These are phyloP conservation scores for Lateolabrax maculatus DNA, from an alignment of 2,797 vertebrate species.

Conservation along the genomic window DNA sequence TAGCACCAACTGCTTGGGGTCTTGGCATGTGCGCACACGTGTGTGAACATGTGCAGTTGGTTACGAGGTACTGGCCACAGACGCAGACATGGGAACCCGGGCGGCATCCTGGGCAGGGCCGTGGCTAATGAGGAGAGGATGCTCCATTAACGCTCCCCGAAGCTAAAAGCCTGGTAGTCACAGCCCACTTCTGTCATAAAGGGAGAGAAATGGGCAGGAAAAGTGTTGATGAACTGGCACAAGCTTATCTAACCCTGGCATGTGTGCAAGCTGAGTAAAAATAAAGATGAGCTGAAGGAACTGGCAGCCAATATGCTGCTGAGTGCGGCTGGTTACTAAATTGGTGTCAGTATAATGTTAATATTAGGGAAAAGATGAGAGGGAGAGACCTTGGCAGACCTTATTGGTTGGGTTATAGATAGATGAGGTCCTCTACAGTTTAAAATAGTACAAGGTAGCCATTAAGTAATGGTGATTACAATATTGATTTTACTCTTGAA, in stretches of 20 bases:
- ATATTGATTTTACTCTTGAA: conserved; percentile 37
- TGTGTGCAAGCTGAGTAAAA: conserved; percentile 51
- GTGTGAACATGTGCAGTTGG: conserved; percentile 59
- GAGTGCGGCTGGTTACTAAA: conserved; percentile 47
- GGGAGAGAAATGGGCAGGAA: conserved; percentile 41
- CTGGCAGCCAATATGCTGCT: conserved; percentile 50
- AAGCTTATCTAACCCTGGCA: conserved; percentile 73
- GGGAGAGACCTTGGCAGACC: conserved; percentile 10
- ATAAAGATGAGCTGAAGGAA: conserved; percentile 61
- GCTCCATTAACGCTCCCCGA: conserved; percentile 63
- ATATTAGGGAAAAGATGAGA: conserved; percentile 36
- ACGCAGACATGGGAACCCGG: conserved; percentile 31
- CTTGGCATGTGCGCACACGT: conserved; percentile 51
- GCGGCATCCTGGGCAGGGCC: conserved; percentile 58
- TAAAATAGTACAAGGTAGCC: conserved; percentile 17
- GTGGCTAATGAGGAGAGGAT: conserved; percentile 71
- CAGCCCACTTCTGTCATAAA: conserved; percentile 57
- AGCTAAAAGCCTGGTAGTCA: conserved; percentile 67
- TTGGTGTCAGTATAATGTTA: conserved; percentile 53
- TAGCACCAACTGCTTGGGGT: conserved; percentile 41
- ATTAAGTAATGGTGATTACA: conserved; percentile 10
- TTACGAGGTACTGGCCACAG: conserved; percentile 31
- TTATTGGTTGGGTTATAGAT: conserved; percentile 15
- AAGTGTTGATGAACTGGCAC: conserved; percentile 57
- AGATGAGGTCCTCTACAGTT: conserved; percentile 18